Evolutionary conservation across 2,888 invertebrate species (phyloP).

Genomic region (Nysson spinosus): DNA sequence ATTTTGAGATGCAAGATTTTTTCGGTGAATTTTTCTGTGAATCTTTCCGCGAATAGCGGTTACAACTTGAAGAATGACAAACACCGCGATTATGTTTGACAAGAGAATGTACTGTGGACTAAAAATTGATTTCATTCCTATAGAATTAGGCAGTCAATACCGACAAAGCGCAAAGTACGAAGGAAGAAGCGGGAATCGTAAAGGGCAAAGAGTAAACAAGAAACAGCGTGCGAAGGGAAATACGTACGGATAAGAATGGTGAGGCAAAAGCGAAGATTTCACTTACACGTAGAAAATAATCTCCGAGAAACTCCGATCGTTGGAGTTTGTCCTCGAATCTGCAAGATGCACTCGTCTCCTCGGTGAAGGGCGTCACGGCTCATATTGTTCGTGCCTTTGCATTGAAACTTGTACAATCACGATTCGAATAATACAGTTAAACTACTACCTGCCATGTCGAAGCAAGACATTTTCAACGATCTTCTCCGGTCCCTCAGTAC

Average conservation of each 20-base stretch:
- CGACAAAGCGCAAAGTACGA: no score
- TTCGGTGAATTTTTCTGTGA: no score
- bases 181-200: no score
- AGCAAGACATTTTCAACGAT: background rate
- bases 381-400: constrained; percentile 59
- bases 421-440: constrained; percentile 57
- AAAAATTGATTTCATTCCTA: no score
- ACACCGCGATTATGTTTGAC: no score
- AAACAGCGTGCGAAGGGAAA: constrained; percentile 6
- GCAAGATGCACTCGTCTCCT: constrained; percentile 42
- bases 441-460: constrained; percentile 60
- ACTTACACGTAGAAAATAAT: constrained; percentile 26
- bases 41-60: no score
- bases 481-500: background rate
- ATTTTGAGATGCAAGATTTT: no score
- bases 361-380: constrained; percentile 49
- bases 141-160: no score
- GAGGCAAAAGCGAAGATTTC: constrained; percentile 9
- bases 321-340: constrained; percentile 13
- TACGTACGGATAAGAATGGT: constrained; percentile 18
- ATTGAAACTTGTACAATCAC: constrained; percentile 29
- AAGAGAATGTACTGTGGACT: no score
- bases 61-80: no score
- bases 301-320: constrained; percentile 12
- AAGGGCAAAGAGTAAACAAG: background rate